Conservation (phyloP, 2,888 invertebrate genomes). For the Blera fallax region DNA sequence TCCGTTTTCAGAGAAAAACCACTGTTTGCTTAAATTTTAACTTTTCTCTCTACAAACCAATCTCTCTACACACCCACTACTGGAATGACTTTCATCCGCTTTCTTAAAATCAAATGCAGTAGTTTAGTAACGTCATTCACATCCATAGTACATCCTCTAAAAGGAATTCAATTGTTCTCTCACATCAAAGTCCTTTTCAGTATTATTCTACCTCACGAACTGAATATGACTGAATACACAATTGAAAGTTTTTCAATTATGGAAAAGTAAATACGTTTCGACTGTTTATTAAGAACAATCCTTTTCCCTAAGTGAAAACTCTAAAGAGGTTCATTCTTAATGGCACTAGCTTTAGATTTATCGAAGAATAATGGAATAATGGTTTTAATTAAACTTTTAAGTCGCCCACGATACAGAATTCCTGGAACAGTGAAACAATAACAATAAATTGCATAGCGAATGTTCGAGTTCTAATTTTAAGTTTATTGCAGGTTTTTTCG, state of each 20-base stretch:
- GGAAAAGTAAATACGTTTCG: constrained; percentile 8
- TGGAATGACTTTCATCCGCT: no score
- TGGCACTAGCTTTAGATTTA: not conserved
- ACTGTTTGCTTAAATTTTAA: no score
- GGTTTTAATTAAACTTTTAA: not conserved
- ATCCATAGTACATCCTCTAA: not conserved
- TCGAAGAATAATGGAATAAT: not conserved
- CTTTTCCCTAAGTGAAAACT: not conserved
- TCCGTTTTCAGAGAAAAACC: no score
- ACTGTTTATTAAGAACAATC: not conserved
- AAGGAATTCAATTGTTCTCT: not conserved
- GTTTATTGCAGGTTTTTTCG: not conserved
- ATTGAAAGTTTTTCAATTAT: constrained; percentile 26
- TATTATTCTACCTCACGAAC: not conserved
- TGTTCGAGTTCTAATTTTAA: not conserved
- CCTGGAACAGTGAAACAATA: not conserved
- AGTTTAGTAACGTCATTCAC: not conserved
- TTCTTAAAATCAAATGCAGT: not conserved
- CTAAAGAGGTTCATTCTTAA: not conserved
- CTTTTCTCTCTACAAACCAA: no score
- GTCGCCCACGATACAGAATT: not conserved
- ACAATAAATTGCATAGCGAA: not conserved
- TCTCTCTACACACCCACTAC: no score
- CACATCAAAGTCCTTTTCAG: not conserved
- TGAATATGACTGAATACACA: not conserved